Conservation (phyloP, 2,113 vertebrate genomes). For the Lates calcarifer region DNA sequence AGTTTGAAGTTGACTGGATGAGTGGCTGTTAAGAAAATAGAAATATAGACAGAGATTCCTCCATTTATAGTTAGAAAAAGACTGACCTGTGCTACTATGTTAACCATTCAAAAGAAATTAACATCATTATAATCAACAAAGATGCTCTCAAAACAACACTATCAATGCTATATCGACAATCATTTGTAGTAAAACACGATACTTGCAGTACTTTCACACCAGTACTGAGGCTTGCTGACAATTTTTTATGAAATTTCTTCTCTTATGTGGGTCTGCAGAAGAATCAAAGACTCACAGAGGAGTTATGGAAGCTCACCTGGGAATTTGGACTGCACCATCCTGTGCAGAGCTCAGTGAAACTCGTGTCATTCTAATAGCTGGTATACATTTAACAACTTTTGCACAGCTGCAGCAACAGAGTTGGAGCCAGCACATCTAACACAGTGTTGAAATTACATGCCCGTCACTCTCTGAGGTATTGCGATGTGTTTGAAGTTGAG, state of each 20-base stretch:
- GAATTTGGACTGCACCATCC: slow-evolving; percentile 40
- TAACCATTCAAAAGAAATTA: not conserved
- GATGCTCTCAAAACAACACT: no score
- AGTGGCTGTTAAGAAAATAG: no score
- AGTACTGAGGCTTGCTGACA: not conserved
- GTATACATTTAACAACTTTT: slow-evolving; percentile 60
- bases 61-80: no score
- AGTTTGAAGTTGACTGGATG: no score
- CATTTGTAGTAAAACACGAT: not conserved
- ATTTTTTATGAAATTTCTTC: not conserved
- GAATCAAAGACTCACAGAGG: slow-evolving; percentile 45
- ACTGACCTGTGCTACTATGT: not conserved
- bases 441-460: slow-evolving; percentile 61
- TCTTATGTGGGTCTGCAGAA: slow-evolving; percentile 1
- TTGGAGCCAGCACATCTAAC: slow-evolving; percentile 58
- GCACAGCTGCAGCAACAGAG: slow-evolving; percentile 56
- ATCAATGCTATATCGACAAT: no score
- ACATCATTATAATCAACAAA: not conserved
- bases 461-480: slow-evolving; percentile 68
- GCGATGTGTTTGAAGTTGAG: slow-evolving; percentile 70
- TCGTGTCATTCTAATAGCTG: slow-evolving; percentile 63
- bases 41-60: no score
- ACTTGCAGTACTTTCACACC: slow-evolving; percentile 14
- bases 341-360: slow-evolving; percentile 41
- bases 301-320: slow-evolving; percentile 43